Evolutionary conservation across 2,797 vertebrate genomes (phyloP).

Genomic region (Martes flavigula): DNA sequence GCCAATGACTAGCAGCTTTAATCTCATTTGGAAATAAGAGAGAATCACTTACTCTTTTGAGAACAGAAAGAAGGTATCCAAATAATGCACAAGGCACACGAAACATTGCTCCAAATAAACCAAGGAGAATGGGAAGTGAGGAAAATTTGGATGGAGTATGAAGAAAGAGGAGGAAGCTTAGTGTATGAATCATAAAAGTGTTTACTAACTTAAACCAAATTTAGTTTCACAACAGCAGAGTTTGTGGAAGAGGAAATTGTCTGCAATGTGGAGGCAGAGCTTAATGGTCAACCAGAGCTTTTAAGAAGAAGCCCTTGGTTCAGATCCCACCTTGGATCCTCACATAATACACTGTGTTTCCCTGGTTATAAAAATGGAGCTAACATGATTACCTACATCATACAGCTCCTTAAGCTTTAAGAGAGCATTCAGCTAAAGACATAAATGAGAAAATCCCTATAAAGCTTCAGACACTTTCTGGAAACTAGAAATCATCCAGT

Average conservation of each 20-base stretch:
- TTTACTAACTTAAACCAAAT: background rate
- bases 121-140: background rate
- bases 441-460: background rate
- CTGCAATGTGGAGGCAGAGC: background rate
- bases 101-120: background rate
- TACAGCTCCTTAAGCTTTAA: background rate
- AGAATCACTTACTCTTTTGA: background rate
- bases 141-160: background rate
- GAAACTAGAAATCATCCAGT: constrained; percentile 3
- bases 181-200: background rate
- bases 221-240: background rate
- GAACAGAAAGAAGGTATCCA: background rate
- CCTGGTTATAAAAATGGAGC: background rate
- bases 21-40: background rate
- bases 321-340: background rate
- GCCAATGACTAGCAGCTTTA: background rate
- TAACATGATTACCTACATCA: background rate
- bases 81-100: background rate
- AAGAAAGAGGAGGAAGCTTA: background rate
- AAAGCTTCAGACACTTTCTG: background rate
- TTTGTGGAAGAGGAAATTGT: background rate
- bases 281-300: background rate
- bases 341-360: background rate
- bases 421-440: background rate
- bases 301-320: background rate